Percentiles rank a stretch among this genome's conserved stretches.
Evolutionary conservation across 2,888 invertebrate species (phyloP).

Genomic region (Craniophora ligustri): DNA sequence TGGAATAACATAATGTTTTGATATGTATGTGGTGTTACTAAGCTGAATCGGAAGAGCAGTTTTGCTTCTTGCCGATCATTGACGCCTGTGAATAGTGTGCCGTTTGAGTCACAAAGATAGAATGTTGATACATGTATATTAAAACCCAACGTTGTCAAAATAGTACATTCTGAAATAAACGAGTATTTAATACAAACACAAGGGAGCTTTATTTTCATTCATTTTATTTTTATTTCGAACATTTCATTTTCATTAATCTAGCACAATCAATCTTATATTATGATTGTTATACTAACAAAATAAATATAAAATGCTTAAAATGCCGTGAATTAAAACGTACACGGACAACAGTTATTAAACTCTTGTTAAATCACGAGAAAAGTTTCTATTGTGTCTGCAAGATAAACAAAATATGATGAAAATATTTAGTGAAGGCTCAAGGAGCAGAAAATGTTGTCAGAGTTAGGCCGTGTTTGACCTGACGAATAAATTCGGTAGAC

Average conservation of each 20-base stretch:
- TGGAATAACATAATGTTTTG: too few relatives aligned
- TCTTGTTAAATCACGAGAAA: slow-evolving; percentile 70
- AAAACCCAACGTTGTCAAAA: too few relatives aligned
- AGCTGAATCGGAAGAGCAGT: too few relatives aligned
- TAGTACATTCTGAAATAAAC: too few relatives aligned
- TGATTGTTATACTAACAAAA: slow-evolving; percentile 43
- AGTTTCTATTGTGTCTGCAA: slow-evolving; percentile 71
- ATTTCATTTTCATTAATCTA: slow-evolving; percentile 7
- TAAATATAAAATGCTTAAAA: slow-evolving; percentile 37
- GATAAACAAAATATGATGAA: slow-evolving; percentile 80
- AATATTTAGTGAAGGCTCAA: slow-evolving; percentile 76
- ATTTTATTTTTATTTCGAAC: slow-evolving; percentile 15
- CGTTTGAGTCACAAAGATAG: too few relatives aligned
- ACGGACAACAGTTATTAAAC: slow-evolving; percentile 62
- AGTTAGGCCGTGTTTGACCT: slow-evolving; percentile 77
- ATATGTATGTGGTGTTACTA: too few relatives aligned
- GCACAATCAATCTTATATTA: slow-evolving; percentile 2
- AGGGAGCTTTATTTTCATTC: too few relatives aligned
- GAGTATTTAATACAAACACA: too few relatives aligned
- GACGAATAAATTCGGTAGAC: slow-evolving; percentile 84
- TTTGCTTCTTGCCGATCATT: too few relatives aligned
- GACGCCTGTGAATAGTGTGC: too few relatives aligned
- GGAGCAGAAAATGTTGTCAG: slow-evolving; percentile 69
- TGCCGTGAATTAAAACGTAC: slow-evolving; percentile 48
- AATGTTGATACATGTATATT: too few relatives aligned